Base-by-base conservation (phyloP, 2,797 vertebrate genomes). In the Pitangus sulphuratus region DNA sequence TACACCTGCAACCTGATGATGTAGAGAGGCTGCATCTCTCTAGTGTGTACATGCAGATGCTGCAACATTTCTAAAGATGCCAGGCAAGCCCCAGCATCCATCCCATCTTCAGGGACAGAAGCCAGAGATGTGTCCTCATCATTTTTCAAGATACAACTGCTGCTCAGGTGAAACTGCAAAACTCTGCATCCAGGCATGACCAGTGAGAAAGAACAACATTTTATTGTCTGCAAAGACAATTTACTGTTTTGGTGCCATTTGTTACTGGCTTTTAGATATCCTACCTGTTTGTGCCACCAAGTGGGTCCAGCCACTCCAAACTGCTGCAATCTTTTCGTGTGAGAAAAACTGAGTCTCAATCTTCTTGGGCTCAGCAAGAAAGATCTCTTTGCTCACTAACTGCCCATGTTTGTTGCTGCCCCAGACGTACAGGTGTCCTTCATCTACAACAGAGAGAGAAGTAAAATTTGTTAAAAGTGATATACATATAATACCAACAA, bases 241-340 rank as follows among this genome's bases (percentile, higher is more conserved):
- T 64, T 48, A 50, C 35, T 87, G 22, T 5, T 71, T 56, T 39
- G 24, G 37, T 65, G 54, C 13, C 35, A 3, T 33, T 26, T 10
- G 44, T 51, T 42, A 47, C 39, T 76, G 62, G 37, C 83, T 91
- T 80, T 87, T 28, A 42, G 45, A 60, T 58, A 39, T 61, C 97
- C 90, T 97, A 99, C 99, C 99, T 98, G 99, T 99, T 95, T 79
- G 98, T 81, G 98, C 98, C 61, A 99, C 97, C 78, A 99, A 85
- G 76, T 99, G 99, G 8, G 99, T 99, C 99, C 99, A 99, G 91
- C 99, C 99, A 35, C 98, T 99, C 98, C 98, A 98, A 24, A 98
- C 94, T 4, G 96, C 96, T 51, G 44, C 87, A 57, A 99, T 95
- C 91, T 97, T 98, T 94, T 99, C 99, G 77, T 97, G 96, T 56